Percentiles rank a stretch among this genome's conserved stretches.
Evolutionary conservation across 2,797 vertebrate species (phyloP).

Genomic region (Pitangus sulphuratus): DNA sequence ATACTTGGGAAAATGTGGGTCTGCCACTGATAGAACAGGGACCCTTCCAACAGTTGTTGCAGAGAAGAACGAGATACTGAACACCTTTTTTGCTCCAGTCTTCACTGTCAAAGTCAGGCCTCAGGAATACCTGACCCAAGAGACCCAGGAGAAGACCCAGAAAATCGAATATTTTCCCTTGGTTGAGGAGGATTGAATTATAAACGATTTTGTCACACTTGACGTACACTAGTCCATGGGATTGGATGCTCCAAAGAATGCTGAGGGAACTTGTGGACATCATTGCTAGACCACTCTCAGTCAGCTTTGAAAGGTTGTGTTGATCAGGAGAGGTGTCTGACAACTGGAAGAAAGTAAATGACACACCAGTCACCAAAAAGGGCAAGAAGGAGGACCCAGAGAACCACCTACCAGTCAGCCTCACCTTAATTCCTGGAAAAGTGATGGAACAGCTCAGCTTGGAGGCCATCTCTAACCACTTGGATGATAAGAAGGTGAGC

Average conservation of each 20-base stretch:
- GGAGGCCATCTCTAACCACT: neutral
- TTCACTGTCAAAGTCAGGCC: neutral
- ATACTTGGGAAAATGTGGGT: neutral
- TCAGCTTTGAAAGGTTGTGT: neutral
- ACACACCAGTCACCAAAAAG: neutral
- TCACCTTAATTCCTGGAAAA: neutral
- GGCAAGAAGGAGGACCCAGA: neutral
- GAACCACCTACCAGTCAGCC: neutral
- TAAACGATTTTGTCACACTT: neutral
- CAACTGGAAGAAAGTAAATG: neutral
- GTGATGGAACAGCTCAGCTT: neutral
- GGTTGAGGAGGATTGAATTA: neutral
- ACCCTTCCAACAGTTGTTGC: neutral
- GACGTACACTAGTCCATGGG: neutral
- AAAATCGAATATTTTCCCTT: neutral
- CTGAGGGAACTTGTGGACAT: neutral
- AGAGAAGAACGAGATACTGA: neutral
- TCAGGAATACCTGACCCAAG: neutral
- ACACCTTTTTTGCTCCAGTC: neutral
- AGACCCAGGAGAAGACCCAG: neutral
- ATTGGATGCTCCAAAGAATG: neutral
- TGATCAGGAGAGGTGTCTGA: neutral
- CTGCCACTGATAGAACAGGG: too few species aligned
- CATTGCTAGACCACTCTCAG: neutral
- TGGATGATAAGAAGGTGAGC: neutral